These are phyloP conservation scores for Nansenia antarctica DNA, from an alignment of 2,113 vertebrate species.

Conservation along the genomic window DNA sequence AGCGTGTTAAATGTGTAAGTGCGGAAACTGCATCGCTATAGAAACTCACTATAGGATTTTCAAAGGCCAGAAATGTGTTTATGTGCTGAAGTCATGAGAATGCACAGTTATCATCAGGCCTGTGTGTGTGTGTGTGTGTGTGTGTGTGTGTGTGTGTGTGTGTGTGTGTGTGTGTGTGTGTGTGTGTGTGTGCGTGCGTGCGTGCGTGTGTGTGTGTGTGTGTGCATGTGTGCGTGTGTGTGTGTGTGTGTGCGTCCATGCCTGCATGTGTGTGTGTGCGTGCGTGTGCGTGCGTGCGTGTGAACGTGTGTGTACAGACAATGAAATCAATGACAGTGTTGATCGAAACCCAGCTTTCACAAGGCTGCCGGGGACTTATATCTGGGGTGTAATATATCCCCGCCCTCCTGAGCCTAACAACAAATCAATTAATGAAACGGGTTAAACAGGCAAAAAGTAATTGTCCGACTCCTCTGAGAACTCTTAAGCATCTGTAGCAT, in stretches of 20 bases:
- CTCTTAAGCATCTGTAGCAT: conserved; percentile 8
- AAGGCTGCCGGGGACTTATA: not conserved
- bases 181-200: no score
- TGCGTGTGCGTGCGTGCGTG: conserved; percentile 2
- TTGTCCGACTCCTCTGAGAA: conserved; percentile 25
- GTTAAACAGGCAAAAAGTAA: conserved; percentile 8
- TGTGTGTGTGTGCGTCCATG: not conserved
- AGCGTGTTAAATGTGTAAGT: not conserved
- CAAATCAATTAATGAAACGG: conserved; percentile 44
- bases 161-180: no score
- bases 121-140: no score
- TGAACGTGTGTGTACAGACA: conserved; percentile 9
- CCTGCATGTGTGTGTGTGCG: conserved; percentile 6
- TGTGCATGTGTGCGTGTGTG: not conserved
- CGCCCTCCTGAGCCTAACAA: not conserved
- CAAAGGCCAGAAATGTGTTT: no score
- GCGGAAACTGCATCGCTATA: not conserved
- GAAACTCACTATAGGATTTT: not conserved
- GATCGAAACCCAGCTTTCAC: conserved; percentile 19
- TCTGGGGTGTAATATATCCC: not conserved
- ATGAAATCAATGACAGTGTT: conserved; percentile 16
- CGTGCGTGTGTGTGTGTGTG: no score
- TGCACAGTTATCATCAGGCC: no score
- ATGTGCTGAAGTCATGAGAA: no score
- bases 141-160: no score